Evolutionary conservation across 2,888 invertebrate species (phyloP).

Genomic region (Gryllus longicercus): DNA sequence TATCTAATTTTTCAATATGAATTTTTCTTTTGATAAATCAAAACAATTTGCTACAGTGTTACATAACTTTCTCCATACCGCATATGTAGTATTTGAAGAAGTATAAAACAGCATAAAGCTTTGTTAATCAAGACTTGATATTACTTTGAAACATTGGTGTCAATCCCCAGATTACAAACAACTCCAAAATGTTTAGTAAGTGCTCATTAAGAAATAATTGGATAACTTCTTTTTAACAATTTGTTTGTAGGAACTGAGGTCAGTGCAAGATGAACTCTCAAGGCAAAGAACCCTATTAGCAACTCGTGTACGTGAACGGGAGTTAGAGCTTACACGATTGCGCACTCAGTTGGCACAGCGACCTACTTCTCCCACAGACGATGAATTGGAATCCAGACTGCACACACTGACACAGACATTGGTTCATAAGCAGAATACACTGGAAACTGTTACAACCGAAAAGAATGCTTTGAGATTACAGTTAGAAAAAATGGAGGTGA

Average conservation of each 20-base stretch:
- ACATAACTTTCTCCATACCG: no score
- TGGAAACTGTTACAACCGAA: slow-evolving; percentile 80
- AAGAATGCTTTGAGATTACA: slow-evolving; percentile 81
- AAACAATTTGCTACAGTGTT: no score
- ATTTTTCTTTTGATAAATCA: no score
- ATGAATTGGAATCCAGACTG: slow-evolving; percentile 53
- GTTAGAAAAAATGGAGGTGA: slow-evolving; percentile 73
- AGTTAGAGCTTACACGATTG: slow-evolving; percentile 56
- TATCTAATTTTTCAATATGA: no score
- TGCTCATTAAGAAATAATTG: no score
- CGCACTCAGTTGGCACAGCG: slow-evolving; percentile 51
- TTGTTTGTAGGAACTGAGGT: slow-evolving; percentile 52
- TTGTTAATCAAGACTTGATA: no score
- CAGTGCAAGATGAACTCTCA: slow-evolving; percentile 54
- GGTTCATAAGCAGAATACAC: slow-evolving; percentile 77
- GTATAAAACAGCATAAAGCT: no score
- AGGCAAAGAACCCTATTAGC: slow-evolving; percentile 52
- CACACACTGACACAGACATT: slow-evolving; percentile 73
- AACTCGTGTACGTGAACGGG: slow-evolving; percentile 53
- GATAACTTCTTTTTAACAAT: no score
- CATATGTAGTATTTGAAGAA: no score
- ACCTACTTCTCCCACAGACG: slow-evolving; percentile 43
- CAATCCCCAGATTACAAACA: no score
- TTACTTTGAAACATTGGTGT: no score
- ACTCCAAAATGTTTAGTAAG: no score